These are phyloP conservation scores for Sisyra nigra DNA, from an alignment of 2,888 invertebrate genomes.

Conservation along the genomic window DNA sequence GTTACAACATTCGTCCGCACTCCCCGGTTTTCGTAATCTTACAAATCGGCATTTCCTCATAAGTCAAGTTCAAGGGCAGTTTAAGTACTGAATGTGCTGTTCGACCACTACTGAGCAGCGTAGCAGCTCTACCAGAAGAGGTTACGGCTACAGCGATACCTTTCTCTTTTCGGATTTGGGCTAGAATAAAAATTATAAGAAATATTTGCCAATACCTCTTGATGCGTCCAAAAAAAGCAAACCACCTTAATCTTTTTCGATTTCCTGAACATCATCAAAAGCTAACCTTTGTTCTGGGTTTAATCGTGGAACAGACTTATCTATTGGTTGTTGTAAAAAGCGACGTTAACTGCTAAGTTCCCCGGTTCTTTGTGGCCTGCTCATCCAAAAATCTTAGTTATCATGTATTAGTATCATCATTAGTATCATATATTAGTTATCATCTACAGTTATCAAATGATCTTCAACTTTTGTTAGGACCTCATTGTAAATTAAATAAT, in stretches of 20 bases:
- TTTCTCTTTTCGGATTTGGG: slow-evolving; percentile 12
- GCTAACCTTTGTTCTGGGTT: slow-evolving; percentile 12
- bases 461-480: no score
- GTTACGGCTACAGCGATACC: slow-evolving; percentile 11
- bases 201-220: slow-evolving; percentile 17
- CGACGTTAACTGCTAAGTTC: no score
- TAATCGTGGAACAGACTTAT: no score
- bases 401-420: no score
- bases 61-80: slow-evolving; percentile 7
- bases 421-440: no score
- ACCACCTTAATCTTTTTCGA: slow-evolving; percentile 8
- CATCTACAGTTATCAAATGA: no score
- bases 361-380: no score
- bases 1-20: slow-evolving; percentile 6
- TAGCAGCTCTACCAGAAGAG: slow-evolving; percentile 5
- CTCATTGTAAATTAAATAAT: no score
- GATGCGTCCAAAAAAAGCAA: slow-evolving; percentile 19
- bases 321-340: no score
- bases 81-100: slow-evolving; percentile 7
- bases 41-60: slow-evolving; percentile 2
- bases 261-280: slow-evolving; percentile 5
- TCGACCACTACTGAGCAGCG: slow-evolving; percentile 7
- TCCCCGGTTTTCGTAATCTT: slow-evolving; percentile 2
- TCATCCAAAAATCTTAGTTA: no score
- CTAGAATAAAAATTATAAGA: slow-evolving; percentile 15